Evolutionary conservation across 2,113 vertebrate genomes (phyloP).

Genomic region (Erinaceus europaeus): DNA sequence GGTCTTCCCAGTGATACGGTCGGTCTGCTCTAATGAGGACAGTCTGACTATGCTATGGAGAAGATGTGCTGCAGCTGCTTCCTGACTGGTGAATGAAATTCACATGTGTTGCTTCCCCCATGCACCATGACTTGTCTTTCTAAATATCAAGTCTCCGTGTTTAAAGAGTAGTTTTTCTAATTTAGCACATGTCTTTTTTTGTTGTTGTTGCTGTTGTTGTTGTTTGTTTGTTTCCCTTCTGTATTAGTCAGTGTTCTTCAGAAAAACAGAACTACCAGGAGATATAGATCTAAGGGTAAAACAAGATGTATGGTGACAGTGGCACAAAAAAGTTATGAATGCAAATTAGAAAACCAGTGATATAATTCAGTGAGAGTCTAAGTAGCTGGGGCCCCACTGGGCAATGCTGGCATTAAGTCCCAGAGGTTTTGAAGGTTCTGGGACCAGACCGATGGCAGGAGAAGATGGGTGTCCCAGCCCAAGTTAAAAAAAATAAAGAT

Average conservation of each 20-base stretch:
- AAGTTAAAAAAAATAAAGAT: neutral
- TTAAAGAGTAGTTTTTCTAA: neutral
- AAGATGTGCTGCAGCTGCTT: neutral
- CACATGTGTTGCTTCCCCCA: rapidly evolving
- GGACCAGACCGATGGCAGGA: neutral
- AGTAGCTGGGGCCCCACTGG: neutral
- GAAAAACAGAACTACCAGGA: neutral
- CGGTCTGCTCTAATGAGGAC: neutral
- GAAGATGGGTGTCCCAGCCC: neutral
- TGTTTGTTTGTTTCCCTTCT: neutral
- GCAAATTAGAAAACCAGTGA: neutral
- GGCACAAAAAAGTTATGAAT: neutral
- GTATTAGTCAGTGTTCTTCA: neutral
- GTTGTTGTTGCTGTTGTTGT: neutral
- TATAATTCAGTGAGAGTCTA: neutral
- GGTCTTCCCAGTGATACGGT: neutral
- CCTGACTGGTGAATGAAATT: neutral
- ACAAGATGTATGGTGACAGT: too few species aligned
- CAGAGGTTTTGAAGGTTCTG: neutral
- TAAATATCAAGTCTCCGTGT: neutral
- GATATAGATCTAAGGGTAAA: neutral
- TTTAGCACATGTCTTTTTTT: neutral
- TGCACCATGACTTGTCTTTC: neutral
- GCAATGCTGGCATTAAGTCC: neutral
- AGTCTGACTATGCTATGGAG: neutral